phyloP scores from a whole-genome alignment of 2,888 invertebrate species.

The Capitulum mitella region DNA sequence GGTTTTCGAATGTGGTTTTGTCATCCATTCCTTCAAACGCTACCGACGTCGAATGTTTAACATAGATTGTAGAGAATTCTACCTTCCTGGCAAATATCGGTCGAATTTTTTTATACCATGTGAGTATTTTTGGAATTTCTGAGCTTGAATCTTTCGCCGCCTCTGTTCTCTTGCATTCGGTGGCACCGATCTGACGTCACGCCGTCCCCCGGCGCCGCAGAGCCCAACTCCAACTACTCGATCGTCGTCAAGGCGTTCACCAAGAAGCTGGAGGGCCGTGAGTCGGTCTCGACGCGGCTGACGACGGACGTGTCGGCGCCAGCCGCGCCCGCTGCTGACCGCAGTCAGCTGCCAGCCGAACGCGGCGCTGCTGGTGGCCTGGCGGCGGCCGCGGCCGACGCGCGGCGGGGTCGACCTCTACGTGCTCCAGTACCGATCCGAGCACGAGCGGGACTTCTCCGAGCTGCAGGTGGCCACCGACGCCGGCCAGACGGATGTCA shows the following conservation, averaged over 20 bases:
- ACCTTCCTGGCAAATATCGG: no score
- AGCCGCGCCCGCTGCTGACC: constrained; percentile 64
- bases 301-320: constrained; percentile 74
- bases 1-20: no score
- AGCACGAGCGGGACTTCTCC: constrained; percentile 42
- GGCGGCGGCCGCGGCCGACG: constrained; percentile 70
- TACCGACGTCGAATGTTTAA: no score
- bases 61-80: no score
- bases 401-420: constrained; percentile 71
- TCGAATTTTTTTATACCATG: no score
- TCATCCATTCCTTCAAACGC: no score
- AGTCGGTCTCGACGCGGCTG: constrained; percentile 64
- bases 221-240: constrained; percentile 74
- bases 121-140: no score
- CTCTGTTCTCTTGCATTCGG: no score
- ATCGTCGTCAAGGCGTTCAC: constrained; percentile 81
- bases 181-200: no score
- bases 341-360: constrained; percentile 74
- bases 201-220: constrained; percentile 51
- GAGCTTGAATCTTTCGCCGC: no score
- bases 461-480: constrained; percentile 39
- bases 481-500: constrained; percentile 37
- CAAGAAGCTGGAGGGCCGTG: constrained; percentile 63
- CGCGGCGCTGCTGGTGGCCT: constrained; percentile 72
- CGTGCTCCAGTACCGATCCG: constrained; percentile 57